A percentile compares a stretch with the other conserved stretches of the same genome.
Evolutionary conservation across 2,888 invertebrate genomes (phyloP).

Genomic region (Caenorhabditis sp.): DNA sequence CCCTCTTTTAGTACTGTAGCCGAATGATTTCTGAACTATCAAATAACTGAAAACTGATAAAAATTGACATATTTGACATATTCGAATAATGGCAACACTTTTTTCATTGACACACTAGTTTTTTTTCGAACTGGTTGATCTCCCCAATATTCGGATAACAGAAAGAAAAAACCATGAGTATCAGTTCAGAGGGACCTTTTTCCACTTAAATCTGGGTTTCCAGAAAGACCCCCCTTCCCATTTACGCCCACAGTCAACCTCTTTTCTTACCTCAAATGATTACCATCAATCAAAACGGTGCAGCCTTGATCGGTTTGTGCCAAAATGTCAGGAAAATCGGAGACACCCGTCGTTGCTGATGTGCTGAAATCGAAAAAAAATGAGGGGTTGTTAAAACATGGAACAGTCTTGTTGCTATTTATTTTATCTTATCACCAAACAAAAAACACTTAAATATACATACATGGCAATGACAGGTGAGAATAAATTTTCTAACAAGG

Average conservation of each 20-base stretch:
- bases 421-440: neutral
- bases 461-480: neutral
- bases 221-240: neutral
- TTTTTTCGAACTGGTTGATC: too few relatives aligned
- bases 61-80: neutral
- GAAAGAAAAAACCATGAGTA: too few relatives aligned
- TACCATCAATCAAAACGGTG: constrained; percentile 66
- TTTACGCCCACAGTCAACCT: neutral
- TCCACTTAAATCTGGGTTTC: neutral
- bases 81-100: too few relatives aligned
- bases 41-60: neutral
- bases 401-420: neutral
- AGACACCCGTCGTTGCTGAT: constrained; percentile 52
- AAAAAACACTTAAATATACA: neutral
- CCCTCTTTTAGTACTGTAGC: too few relatives aligned
- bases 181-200: too few relatives aligned
- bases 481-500: neutral
- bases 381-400: constrained; percentile 6
- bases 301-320: constrained; percentile 68
- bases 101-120: too few relatives aligned
- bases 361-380: constrained; percentile 58
- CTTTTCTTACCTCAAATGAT: constrained; percentile 40
- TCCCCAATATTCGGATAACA: too few relatives aligned
- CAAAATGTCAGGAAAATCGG: constrained; percentile 65
- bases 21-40: too few relatives aligned